Base-by-base conservation (phyloP, 2,888 invertebrate species). In the Lasioglossum villosulum region DNA sequence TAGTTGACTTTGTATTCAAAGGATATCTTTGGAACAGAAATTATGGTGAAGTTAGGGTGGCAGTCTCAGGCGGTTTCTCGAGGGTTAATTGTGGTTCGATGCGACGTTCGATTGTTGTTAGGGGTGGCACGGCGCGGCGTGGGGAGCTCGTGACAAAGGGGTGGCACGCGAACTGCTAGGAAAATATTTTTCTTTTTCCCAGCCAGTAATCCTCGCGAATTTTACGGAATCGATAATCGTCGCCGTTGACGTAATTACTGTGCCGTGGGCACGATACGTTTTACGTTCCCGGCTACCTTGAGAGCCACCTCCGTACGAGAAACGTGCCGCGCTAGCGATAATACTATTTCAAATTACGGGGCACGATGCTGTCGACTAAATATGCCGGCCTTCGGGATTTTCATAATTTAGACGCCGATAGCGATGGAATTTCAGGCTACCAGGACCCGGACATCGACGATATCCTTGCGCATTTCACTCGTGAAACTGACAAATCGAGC, bases 201-300 rank as follows among this genome's bases (percentile, higher is more conserved):
- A n/a, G 34, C 59, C 37, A 42, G 63, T 75, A 42, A 74, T 75
- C 52, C 66, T n/a, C 37, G 84, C 37, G 39, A 72, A 75, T 76
- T 82, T 66, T 68, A n/a, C 70, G 2, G 30, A 83, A 86, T 87
- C 80, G 80, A 87, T 83, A 76, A 82, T 66, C 59, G 59, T 48
- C 68, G 66, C 30, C 59, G 76, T 83, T 80, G 45, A 74, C 70
- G 82, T 73, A 80, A 86, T 88, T 88, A 83, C 76, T 59, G 37
- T 77, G 73, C 68, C 14, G 78, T 48, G 76, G 48, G 37, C 86
- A 84, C 82, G 83, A 86, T 84, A 88, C 80, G 75, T 82, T 87
- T 84, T 84, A 72, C 73, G 80, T 68, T 52, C 66, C 74, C 45
- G 12, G 70, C 78, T 86, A 82, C 86, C 90, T 90, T 88, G 84